phyloP scores from a whole-genome alignment of 2,888 invertebrate genomes.

The Lottia scabra region DNA sequence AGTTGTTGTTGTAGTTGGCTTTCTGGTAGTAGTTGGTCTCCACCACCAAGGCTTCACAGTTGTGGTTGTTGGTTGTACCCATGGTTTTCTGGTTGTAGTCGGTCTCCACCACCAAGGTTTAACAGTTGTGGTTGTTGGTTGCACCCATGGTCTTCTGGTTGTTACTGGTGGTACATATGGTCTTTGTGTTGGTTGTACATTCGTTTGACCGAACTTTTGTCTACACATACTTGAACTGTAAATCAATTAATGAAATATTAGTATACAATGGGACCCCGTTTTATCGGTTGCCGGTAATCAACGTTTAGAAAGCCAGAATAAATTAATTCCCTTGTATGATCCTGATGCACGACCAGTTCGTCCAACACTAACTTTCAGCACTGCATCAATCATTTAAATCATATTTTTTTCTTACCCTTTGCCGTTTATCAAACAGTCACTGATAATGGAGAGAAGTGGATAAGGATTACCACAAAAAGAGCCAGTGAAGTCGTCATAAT shows the following conservation, averaged over 20 bases:
- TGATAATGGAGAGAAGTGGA: slow-evolving; percentile 45
- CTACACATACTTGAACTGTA: background rate
- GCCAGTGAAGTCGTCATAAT: slow-evolving; percentile 49
- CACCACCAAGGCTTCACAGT: background rate
- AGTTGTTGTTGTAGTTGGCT: background rate
- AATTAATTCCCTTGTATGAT: too few species aligned
- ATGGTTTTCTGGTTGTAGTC: background rate
- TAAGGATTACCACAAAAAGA: slow-evolving; percentile 41
- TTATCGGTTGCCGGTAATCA: too few species aligned
- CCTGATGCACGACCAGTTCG: too few species aligned
- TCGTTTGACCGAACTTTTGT: background rate
- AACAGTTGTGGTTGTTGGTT: background rate
- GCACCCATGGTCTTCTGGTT: slow-evolving; percentile 5
- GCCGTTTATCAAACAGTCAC: slow-evolving; percentile 15
- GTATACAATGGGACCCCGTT: too few species aligned
- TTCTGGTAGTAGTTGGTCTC: background rate
- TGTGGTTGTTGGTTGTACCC: background rate
- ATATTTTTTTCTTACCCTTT: slow-evolving; percentile 2
- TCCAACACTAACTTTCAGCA: too few species aligned
- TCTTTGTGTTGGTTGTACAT: too few species aligned
- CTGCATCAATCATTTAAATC: too few species aligned
- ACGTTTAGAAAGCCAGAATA: too few species aligned
- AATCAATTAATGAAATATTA: background rate
- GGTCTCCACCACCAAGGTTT: background rate
- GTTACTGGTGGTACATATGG: background rate